These are phyloP conservation scores for Parasteatoda lunata DNA, from an alignment of 2,888 invertebrate species.

Conservation along the genomic window DNA sequence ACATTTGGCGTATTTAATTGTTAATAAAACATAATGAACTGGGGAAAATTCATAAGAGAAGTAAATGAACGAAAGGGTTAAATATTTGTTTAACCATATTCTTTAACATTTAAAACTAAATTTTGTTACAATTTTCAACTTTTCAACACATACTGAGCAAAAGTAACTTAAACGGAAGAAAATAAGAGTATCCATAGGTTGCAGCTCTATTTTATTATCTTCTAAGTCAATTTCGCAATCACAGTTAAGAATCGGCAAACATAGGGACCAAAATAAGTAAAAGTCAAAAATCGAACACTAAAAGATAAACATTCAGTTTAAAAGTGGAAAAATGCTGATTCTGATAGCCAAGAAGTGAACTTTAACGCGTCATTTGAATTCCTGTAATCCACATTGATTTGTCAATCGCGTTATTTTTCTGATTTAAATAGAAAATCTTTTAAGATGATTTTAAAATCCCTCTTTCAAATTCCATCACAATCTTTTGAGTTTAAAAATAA, in stretches of 20 bases:
- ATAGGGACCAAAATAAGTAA: slow-evolving; percentile 33
- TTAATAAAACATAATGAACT: too few relatives aligned
- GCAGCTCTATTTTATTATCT: background rate
- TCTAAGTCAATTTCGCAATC: slow-evolving; percentile 4
- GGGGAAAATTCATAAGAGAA: too few relatives aligned
- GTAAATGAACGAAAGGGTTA: too few relatives aligned
- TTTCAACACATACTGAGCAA: too few relatives aligned
- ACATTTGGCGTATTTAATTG: too few relatives aligned
- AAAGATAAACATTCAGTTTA: background rate
- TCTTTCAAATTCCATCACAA: too few relatives aligned
- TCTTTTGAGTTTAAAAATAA: too few relatives aligned
- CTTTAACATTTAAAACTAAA: too few relatives aligned
- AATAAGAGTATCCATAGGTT: background rate
- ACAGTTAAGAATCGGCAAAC: slow-evolving; percentile 38
- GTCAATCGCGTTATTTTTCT: slow-evolving; percentile 40
- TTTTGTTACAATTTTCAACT: too few relatives aligned
- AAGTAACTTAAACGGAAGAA: too few relatives aligned
- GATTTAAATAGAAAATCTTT: slow-evolving; percentile 38
- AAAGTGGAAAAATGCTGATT: background rate
- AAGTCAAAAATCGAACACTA: slow-evolving; percentile 15
- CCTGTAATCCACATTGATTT: slow-evolving; percentile 48
- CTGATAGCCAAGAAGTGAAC: background rate
- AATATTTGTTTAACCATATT: too few relatives aligned
- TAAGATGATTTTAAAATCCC: slow-evolving; percentile 2
- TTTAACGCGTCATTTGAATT: slow-evolving; percentile 9